Evolutionary conservation across 2,797 vertebrate genomes (phyloP).

Genomic region (Labeo calbasu): DNA sequence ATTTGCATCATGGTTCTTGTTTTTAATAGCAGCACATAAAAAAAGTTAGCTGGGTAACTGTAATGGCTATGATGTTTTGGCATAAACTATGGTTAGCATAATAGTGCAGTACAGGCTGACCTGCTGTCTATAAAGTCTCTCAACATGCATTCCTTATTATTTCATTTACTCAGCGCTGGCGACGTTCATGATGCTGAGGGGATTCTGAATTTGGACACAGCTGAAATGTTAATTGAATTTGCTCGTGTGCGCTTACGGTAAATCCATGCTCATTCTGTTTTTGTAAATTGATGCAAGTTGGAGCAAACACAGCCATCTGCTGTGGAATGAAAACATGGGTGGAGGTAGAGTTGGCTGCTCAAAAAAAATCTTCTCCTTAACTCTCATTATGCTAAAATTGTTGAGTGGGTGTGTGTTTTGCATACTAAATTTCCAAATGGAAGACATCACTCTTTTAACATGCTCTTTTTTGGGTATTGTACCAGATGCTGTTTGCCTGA

Average conservation of each 20-base stretch:
- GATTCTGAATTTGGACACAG: conserved; percentile 36
- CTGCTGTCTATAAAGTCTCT: not conserved
- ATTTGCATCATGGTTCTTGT: not conserved
- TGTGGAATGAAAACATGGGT: conserved; percentile 26
- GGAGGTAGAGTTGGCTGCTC: conserved; percentile 28
- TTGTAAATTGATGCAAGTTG: conserved; percentile 50
- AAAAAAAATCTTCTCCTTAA: conserved; percentile 24
- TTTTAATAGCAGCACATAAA: not conserved
- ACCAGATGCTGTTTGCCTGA: conserved; percentile 16
- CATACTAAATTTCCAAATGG: conserved; percentile 23
- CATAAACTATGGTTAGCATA: not conserved
- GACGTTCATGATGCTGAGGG: not conserved
- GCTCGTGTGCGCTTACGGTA: conserved; percentile 45
- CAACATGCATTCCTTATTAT: conserved; percentile 21
- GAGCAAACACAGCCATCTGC: conserved; percentile 54
- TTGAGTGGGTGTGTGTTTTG: conserved; percentile 26
- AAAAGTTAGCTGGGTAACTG: not conserved
- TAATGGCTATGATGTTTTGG: not conserved
- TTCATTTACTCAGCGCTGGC: not conserved
- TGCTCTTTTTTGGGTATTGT: not conserved
- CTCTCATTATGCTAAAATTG: conserved; percentile 35
- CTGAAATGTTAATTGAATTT: conserved; percentile 53
- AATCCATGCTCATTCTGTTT: conserved; percentile 45
- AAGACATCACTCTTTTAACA: not conserved
- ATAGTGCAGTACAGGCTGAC: not conserved